Conservation (phyloP, 2,888 invertebrate genomes). For the Lithophane semibrunnea region DNA sequence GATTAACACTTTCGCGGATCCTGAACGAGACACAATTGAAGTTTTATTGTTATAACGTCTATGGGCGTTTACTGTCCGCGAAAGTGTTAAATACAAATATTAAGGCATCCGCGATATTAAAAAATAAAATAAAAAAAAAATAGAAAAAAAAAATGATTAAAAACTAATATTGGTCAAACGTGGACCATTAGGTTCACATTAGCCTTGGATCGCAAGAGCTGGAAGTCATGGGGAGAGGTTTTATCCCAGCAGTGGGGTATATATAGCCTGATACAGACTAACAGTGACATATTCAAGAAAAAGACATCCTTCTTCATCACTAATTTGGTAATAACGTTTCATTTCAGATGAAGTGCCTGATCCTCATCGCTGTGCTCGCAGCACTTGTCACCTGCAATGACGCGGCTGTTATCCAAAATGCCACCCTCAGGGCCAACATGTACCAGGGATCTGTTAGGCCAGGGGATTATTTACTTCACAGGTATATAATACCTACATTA, state of each 20-base stretch:
- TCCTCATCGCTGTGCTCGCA: constrained; percentile 32
- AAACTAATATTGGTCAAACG: too few species aligned
- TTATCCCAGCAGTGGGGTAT: neutral
- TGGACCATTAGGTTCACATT: neutral
- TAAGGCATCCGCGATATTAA: too few species aligned
- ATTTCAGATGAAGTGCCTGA: constrained; percentile 41
- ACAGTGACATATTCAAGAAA: neutral
- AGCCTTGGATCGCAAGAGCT: too few species aligned
- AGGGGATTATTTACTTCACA: constrained; percentile 43
- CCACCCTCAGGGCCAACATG: constrained; percentile 22
- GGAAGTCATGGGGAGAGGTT: neutral
- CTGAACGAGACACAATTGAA: too few species aligned
- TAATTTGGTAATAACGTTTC: neutral
- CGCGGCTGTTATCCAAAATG: constrained; percentile 23
- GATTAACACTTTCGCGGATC: too few species aligned
- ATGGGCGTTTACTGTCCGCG: too few species aligned
- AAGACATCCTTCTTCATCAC: neutral
- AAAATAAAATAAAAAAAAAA: too few species aligned
- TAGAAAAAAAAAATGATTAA: too few species aligned
- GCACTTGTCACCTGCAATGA: constrained; percentile 18
- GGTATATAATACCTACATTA: constrained; percentile 1
- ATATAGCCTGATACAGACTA: neutral
- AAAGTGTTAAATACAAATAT: too few species aligned
- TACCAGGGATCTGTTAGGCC: constrained; percentile 24
- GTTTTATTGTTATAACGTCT: too few species aligned